Evolutionary conservation across 2,888 invertebrate species (phyloP), one percentile per base, ranked within the genome.

Genomic region (Digitonthophagus gazella): DNA sequence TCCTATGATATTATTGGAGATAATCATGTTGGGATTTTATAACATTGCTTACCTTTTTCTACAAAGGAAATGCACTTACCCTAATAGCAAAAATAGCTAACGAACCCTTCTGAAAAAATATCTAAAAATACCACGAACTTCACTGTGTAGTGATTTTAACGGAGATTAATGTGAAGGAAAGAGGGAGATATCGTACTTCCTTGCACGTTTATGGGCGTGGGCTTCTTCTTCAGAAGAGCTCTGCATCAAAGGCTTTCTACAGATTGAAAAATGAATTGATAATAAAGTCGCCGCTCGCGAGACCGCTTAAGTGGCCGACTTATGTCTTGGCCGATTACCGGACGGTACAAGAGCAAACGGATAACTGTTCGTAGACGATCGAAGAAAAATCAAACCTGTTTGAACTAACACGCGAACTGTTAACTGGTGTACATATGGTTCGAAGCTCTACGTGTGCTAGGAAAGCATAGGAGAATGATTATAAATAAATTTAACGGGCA

Each of bases 241-340:
- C 61, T 4, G 19, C 18, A 15, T 61, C 19, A 61, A 61, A 61
- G 61, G 61, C 11, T 61, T 61, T 61, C 61, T 61, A 18, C 61
- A 61, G 61, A 61, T 61, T 61, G 61, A 61, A 61, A 61, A 61
- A 61, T 61, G 61, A 61, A 61, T 61, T 61, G 61, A 61, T 61
- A 61, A 61, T 61, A 61, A 61, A 61, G 28, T 11, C 28, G 28
- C 11, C 11, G 28, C 28, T 44, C 28, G 28, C 8, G 8, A 44
- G 28, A 44, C 28, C 28, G 6, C 11, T 44, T 44, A 44, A 44
- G 11, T 44, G 28, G 28, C 28, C 28, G 28, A 44, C 28, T 44
- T 44, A 44, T 44, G 28, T 44, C 28, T 44, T 44, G 28, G 11
- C 28, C 28, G 28, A 44, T 44, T 44, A 44, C 28, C 28, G 28